These are phyloP conservation scores for Alligator sinensis DNA, from an alignment of 2,113 vertebrate genomes.

Conservation along the genomic window DNA sequence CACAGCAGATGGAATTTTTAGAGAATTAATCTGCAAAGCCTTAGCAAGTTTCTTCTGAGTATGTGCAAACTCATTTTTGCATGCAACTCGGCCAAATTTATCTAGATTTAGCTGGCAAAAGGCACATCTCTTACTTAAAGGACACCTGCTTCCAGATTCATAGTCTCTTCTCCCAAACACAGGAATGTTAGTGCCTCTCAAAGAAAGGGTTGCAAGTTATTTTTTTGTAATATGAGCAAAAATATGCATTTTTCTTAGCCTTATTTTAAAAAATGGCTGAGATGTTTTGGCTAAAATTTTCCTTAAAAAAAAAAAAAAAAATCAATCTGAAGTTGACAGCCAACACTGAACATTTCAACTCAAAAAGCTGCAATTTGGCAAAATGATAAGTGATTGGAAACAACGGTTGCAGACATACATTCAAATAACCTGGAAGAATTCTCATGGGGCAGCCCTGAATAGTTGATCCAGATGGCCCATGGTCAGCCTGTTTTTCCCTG, in stretches of 20 bases:
- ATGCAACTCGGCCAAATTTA: not conserved
- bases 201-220: not conserved
- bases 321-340: not conserved
- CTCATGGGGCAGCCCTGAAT: no score
- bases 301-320: not conserved
- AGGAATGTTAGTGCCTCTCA: not conserved
- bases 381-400: not conserved
- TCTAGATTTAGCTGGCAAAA: not conserved
- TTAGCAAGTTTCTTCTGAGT: not conserved
- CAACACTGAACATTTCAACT: not conserved
- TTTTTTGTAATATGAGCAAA: slow-evolving; percentile 43
- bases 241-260: not conserved
- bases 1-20: not conserved
- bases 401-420: no score
- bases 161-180: not conserved
- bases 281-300: slow-evolving; percentile 18
- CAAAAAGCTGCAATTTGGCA: not conserved
- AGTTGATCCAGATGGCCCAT: no score
- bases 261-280: slow-evolving; percentile 8
- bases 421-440: no score
- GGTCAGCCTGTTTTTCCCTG: no score
- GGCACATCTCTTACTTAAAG: not conserved
- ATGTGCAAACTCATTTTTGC: not conserved
- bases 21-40: not conserved
- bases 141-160: not conserved